These are phyloP conservation scores for Thamnaconus septentrionalis DNA, from an alignment of 2,113 vertebrate species.

Conservation along the genomic window DNA sequence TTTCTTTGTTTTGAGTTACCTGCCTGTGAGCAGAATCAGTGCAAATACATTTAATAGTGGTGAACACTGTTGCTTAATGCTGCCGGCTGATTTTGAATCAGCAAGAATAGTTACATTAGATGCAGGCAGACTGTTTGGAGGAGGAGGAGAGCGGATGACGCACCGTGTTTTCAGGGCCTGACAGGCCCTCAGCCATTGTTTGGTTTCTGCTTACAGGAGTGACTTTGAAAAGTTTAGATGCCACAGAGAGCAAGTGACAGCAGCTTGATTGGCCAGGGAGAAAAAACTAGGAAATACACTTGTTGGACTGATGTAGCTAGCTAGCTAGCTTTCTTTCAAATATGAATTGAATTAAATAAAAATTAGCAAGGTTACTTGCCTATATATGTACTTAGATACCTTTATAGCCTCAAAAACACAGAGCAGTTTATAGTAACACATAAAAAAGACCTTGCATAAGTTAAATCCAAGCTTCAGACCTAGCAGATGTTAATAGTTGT, in stretches of 20 bases:
- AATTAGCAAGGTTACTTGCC: too few species aligned
- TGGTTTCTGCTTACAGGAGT: neutral
- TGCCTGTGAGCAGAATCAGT: too few species aligned
- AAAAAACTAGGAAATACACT: neutral
- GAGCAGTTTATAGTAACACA: too few species aligned
- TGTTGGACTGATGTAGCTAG: too few species aligned
- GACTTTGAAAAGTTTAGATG: constrained; percentile 17
- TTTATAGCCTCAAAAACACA: too few species aligned
- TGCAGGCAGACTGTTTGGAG: constrained; percentile 1
- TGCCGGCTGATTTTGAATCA: neutral
- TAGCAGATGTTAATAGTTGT: too few species aligned
- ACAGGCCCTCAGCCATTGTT: neutral
- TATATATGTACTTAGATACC: too few species aligned
- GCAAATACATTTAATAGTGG: neutral
- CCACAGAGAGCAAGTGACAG: constrained; percentile 3
- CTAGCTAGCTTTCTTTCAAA: constrained; percentile 3
- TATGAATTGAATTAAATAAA: neutral
- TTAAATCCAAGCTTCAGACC: too few species aligned
- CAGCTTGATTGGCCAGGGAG: neutral
- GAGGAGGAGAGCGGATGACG: neutral
- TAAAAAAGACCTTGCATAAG: too few species aligned
- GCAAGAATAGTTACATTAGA: neutral
- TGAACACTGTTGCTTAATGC: neutral
- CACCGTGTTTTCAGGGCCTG: too few species aligned
- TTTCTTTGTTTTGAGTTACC: too few species aligned